Conservation (phyloP, 2,888 invertebrate species). For the Dione vanillae region DNA sequence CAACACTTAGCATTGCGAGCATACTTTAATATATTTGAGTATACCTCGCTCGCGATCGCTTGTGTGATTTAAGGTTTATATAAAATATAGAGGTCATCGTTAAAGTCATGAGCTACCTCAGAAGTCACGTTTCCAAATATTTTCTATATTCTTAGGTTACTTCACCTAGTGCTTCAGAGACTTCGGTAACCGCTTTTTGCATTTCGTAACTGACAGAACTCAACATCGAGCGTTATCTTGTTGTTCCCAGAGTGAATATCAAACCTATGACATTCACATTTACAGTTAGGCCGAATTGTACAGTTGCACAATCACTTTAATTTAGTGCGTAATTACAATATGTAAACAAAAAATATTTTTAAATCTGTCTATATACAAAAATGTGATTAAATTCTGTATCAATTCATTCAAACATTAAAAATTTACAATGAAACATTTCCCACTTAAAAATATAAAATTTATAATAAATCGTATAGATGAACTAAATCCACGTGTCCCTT, state of each 20-base stretch:
- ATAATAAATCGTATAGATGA: conserved; percentile 10
- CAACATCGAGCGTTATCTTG: no score
- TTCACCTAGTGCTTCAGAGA: no score
- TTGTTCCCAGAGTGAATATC: no score
- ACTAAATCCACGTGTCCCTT: conserved; percentile 19
- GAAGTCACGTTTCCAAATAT: no score
- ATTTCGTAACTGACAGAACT: no score
- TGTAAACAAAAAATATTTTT: neutral
- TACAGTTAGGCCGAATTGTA: neutral
- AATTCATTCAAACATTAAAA: neutral
- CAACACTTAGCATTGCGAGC: conserved; percentile 23
- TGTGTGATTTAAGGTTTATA: neutral
- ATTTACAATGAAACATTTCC: no score
- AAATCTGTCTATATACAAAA: neutral
- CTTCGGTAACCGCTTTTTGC: no score
- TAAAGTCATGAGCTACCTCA: neutral
- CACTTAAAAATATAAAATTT: neutral
- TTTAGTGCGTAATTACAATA: neutral
- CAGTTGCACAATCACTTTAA: neutral
- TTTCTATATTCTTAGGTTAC: no score
- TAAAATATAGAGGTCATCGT: neutral
- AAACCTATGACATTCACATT: no score
- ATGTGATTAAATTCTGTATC: no score
- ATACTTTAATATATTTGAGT: conserved; percentile 35
- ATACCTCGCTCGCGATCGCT: no score